phyloP scores from a whole-genome alignment of 92 coral and sea anemone species.

The Galaxea fascicularis region DNA sequence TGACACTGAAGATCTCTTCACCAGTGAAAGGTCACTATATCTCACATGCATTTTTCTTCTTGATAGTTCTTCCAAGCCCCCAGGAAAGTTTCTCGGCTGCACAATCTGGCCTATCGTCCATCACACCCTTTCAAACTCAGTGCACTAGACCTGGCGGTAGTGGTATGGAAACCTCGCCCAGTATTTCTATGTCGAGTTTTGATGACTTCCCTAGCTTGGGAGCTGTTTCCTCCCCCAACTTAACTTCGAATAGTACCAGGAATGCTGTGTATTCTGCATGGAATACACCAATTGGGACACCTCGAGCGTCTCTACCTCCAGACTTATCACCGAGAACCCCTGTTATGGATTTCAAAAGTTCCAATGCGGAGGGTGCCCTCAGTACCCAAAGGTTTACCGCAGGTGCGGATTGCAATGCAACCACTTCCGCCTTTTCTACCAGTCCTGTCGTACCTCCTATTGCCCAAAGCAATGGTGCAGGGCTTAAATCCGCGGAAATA shows the following conservation, averaged over 20 bases:
- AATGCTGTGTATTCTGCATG: background rate
- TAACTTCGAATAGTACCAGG: background rate
- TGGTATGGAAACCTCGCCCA: background rate
- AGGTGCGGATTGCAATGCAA: background rate
- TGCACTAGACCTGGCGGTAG: background rate
- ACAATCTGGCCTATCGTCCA: too few relatives aligned
- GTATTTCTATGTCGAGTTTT: background rate
- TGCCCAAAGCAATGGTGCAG: background rate
- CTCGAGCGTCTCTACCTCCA: background rate
- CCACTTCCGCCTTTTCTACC: background rate
- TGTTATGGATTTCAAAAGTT: background rate
- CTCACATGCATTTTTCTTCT: background rate
- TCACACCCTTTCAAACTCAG: background rate
- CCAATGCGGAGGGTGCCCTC: too few relatives aligned
- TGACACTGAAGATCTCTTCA: too few relatives aligned
- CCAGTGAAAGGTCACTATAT: too few relatives aligned
- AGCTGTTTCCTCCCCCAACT: background rate
- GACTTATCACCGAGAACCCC: background rate
- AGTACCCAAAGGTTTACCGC: background rate
- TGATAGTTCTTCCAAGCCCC: slow-evolving; percentile 15
- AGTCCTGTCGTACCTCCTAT: background rate
- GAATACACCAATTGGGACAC: background rate
- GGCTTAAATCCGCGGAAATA: background rate
- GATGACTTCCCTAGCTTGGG: slow-evolving; percentile 3
- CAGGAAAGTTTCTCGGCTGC: background rate